Evolutionary conservation across 2,888 invertebrate species (phyloP), one percentile per base, ranked within the genome.

Genomic region (Caenorhabditis auriculariae): DNA sequence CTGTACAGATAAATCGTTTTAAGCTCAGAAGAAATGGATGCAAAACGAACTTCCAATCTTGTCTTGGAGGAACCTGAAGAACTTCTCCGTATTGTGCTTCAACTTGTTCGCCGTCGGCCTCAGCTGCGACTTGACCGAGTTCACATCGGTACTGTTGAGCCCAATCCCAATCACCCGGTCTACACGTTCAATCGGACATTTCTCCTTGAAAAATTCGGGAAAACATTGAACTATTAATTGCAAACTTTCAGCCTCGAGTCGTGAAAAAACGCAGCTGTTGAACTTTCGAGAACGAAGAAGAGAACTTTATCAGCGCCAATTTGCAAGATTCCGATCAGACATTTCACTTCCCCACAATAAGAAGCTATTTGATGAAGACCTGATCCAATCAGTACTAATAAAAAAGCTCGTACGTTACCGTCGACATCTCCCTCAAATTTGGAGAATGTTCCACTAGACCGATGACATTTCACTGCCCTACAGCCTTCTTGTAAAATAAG

Each of bases 301-400:
- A 75, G 32, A 49, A 59, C 74, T 12, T 37, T n/a, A 24, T 56
- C 38, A 4, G 57, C 60, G 23, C 74, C 75, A 26, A 67, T 60
- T 3, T 29, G 15, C 2, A 75, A 41, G 19, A 52, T 54, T 7
- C 75, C 75, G 24, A 75, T 39, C 17, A 76, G 46, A 41, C 63
- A 60, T 23, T 62, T 57, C n/a, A 75, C 64, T 44, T 71, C 66
- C 41, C 70, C 70, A 21, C 54, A 54, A n/a, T n/a, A n/a, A n/a
- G n/a, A n/a, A n/a, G n/a, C n/a, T n/a, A n/a, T n/a, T n/a, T n/a
- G n/a, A n/a, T n/a, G n/a, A n/a, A n/a, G n/a, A n/a, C n/a, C n/a
- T n/a, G n/a, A n/a, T n/a, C n/a, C n/a, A n/a, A n/a, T n/a, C n/a
- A n/a, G n/a, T n/a, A n/a, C n/a, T n/a, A n/a, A n/a, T n/a, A n/a